Percentiles rank a stretch among this genome's conserved stretches.
Conservation (phyloP, 2,797 vertebrate genomes). For the Carcharodon carcharias region DNA sequence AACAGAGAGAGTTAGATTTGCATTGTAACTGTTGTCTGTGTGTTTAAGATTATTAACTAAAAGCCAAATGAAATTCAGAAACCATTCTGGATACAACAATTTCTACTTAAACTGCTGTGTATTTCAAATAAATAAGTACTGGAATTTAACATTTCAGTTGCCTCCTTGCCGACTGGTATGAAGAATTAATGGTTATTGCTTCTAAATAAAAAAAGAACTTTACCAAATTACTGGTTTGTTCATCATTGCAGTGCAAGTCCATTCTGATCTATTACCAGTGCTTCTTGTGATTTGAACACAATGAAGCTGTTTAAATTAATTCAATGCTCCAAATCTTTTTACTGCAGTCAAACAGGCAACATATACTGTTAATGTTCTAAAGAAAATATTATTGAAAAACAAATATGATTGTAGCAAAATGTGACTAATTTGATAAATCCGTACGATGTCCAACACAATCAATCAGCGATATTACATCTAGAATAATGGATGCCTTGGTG, state of each 20-base stretch:
- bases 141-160: background rate
- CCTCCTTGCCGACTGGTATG: background rate
- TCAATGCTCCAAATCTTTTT: background rate
- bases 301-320: background rate
- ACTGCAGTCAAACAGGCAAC: background rate
- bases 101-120: background rate
- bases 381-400: constrained; percentile 25
- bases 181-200: background rate
- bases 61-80: background rate
- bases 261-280: background rate
- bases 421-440: constrained; percentile 24
- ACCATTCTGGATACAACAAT: background rate
- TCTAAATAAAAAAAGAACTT: background rate
- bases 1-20: background rate
- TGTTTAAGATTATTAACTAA: background rate
- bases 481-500: background rate
- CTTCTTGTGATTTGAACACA: background rate
- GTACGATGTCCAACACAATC: background rate
- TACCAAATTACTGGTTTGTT: background rate
- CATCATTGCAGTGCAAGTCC: background rate
- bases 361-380: background rate
- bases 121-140: constrained; percentile 1
- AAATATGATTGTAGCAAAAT: constrained; percentile 16
- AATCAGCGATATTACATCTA: background rate
- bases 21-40: background rate